These are phyloP conservation scores for Lasioglossum malachurum DNA, from an alignment of 2,888 invertebrate genomes.

Conservation along the genomic window DNA sequence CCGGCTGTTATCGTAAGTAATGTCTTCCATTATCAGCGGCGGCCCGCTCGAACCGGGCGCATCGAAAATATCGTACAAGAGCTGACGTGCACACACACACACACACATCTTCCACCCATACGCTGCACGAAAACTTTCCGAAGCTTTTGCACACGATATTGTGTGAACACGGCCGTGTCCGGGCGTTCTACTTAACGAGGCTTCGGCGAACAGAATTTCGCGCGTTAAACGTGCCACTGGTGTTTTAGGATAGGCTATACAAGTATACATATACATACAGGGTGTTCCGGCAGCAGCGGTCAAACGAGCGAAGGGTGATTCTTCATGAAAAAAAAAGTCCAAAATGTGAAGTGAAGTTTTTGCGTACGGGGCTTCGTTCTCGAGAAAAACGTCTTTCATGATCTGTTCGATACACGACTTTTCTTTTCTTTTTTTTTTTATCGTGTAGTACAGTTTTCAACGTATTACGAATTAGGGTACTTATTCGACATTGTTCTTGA, in stretches of 20 bases:
- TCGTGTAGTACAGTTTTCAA: too few relatives aligned
- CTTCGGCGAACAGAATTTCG: constrained; percentile 17
- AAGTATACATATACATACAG: too few relatives aligned
- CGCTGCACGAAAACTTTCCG: constrained; percentile 41
- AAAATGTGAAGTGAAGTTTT: too few relatives aligned
- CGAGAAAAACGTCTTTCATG: too few relatives aligned
- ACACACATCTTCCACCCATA: not conserved
- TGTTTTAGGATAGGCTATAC: not conserved
- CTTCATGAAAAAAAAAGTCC: too few relatives aligned
- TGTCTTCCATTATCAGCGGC: constrained; percentile 60
- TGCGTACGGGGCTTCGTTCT: too few relatives aligned
- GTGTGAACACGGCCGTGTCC: not conserved
- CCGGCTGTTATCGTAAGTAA: constrained; percentile 65
- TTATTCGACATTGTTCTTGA: too few relatives aligned
- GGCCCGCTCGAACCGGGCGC: constrained; percentile 34
- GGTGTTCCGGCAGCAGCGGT: too few relatives aligned
- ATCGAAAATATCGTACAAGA: constrained; percentile 54
- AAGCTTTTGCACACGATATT: constrained; percentile 25
- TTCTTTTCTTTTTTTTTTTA: too few relatives aligned
- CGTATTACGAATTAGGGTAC: too few relatives aligned
- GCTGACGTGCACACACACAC: constrained; percentile 14
- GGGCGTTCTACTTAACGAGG: constrained; percentile 55
- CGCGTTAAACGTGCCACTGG: constrained; percentile 25
- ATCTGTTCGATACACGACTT: too few relatives aligned
- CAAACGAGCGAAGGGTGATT: too few relatives aligned